Conservation (phyloP, 2,113 vertebrate genomes). For the Syngnathoides biaculeatus region DNA sequence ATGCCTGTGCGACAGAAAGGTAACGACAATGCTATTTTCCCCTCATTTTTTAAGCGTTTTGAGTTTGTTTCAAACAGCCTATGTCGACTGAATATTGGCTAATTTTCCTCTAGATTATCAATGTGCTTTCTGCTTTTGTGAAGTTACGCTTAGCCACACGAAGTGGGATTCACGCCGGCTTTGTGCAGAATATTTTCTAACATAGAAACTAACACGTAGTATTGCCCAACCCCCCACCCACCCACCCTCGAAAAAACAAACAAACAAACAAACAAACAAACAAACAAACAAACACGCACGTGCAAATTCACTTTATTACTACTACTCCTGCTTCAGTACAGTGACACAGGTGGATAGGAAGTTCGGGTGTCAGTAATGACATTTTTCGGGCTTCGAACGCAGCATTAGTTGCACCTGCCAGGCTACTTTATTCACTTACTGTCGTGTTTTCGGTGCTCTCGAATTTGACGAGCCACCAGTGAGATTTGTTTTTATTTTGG, state of each 20-base stretch:
- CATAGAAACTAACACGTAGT: neutral
- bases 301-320: too few species aligned
- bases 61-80: neutral
- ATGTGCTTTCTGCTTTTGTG: neutral
- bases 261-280: too few species aligned
- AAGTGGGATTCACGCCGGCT: neutral
- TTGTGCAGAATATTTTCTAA: neutral
- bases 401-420: neutral
- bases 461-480: neutral
- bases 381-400: neutral
- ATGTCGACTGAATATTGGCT: too few species aligned
- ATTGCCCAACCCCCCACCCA: too few species aligned
- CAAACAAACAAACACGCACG: too few species aligned
- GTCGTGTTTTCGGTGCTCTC: neutral
- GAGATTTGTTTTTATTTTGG: too few species aligned
- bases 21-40: constrained; percentile 8
- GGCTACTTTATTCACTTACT: too few species aligned
- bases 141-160: neutral
- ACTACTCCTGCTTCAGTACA: too few species aligned
- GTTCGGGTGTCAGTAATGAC: neutral
- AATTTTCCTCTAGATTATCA: neutral
- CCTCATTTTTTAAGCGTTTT: too few species aligned
- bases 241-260: too few species aligned
- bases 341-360: too few species aligned
- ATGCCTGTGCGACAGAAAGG: constrained; percentile 69